Evolutionary conservation across 2,797 vertebrate species (phyloP).

Genomic region (Pantherophis vulpinus): DNA sequence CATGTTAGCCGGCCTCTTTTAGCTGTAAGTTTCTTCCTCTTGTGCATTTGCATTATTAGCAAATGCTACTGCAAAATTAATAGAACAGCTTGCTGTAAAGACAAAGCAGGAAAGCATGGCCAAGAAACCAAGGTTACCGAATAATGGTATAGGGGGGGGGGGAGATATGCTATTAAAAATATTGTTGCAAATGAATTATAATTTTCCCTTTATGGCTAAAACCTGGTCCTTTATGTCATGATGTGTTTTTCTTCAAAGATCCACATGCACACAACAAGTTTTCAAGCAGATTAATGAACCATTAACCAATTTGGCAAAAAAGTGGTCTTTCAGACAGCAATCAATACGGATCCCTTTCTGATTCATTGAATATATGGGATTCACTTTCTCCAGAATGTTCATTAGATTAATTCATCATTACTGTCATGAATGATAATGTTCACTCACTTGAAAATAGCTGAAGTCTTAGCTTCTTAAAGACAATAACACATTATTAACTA

Average conservation of each 20-base stretch:
- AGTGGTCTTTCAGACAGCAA: conserved; percentile 61
- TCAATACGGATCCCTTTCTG: conserved; percentile 61
- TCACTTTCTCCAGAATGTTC: conserved; percentile 61
- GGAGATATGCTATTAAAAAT: conserved; percentile 60
- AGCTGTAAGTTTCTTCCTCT: conserved; percentile 28
- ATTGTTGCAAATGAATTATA: conserved; percentile 59
- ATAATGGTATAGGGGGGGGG: conserved; percentile 54
- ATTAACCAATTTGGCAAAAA: conserved; percentile 61
- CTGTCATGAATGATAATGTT: conserved; percentile 55
- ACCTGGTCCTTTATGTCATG: conserved; percentile 53
- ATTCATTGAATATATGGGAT: conserved; percentile 49
- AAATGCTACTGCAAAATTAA: conserved; percentile 42
- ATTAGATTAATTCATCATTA: conserved; percentile 71
- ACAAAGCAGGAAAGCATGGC: conserved; percentile 50
- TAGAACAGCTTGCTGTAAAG: conserved; percentile 47
- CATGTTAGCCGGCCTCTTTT: conserved; percentile 21
- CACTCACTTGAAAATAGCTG: conserved; percentile 62
- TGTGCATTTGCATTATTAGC: conserved; percentile 41
- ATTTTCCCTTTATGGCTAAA: conserved; percentile 62
- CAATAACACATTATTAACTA: conserved; percentile 62
- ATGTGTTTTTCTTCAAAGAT: conserved; percentile 53
- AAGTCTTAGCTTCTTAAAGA: conserved; percentile 58
- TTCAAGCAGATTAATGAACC: conserved; percentile 72
- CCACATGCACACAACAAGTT: conserved; percentile 63
- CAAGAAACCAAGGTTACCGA: conserved; percentile 42